These are phyloP conservation scores for Druceiella hillmani DNA, from an alignment of 2,888 invertebrate genomes.

Conservation along the genomic window DNA sequence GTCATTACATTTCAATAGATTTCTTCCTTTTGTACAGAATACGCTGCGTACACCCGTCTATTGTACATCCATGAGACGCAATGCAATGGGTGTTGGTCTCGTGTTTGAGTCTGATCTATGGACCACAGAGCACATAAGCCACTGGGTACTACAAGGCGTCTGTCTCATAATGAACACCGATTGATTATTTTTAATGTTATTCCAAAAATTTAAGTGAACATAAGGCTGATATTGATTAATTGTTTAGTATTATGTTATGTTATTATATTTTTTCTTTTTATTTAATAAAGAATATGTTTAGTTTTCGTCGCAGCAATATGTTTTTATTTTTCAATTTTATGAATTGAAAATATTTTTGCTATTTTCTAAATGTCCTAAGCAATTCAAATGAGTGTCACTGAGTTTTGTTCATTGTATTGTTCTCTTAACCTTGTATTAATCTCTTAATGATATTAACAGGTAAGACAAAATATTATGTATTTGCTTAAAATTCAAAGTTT, in stretches of 20 bases:
- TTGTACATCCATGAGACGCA: slow-evolving; percentile 77
- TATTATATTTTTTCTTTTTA: neutral
- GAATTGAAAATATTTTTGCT: too few relatives aligned
- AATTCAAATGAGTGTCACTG: too few relatives aligned
- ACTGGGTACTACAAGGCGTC: slow-evolving; percentile 89
- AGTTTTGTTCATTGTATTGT: too few relatives aligned
- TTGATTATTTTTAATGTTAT: slow-evolving; percentile 27
- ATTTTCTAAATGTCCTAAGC: too few relatives aligned
- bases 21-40: too few relatives aligned
- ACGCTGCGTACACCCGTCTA: slow-evolving; percentile 86
- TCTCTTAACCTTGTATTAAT: too few relatives aligned
- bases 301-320: too few relatives aligned
- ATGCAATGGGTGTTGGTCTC: slow-evolving; percentile 88
- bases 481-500: too few relatives aligned
- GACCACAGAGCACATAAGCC: slow-evolving; percentile 76
- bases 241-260: neutral
- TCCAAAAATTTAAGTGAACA: neutral
- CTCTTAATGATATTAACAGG: too few relatives aligned
- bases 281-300: neutral
- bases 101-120: slow-evolving; percentile 86
- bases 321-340: too few relatives aligned
- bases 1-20: too few relatives aligned
- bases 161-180: slow-evolving; percentile 85
- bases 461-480: too few relatives aligned
- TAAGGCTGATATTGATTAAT: neutral